phyloP scores from a whole-genome alignment of 2,113 vertebrate genomes.

The Datnioides undecimradiatus region DNA sequence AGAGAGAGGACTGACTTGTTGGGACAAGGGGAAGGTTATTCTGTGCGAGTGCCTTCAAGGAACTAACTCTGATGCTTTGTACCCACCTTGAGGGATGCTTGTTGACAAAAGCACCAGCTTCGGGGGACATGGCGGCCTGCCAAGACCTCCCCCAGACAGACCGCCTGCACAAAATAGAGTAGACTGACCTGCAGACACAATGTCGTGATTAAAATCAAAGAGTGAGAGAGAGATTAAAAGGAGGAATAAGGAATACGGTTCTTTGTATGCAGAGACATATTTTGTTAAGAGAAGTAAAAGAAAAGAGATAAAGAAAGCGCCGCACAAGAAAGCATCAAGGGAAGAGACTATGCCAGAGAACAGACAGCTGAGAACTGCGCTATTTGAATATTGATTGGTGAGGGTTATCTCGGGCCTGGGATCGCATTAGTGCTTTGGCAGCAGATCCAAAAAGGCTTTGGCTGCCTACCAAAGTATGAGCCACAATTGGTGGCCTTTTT shows the following conservation, averaged over 20 bases:
- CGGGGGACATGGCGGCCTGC: conserved; percentile 22
- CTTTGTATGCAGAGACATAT: background rate
- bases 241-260: background rate
- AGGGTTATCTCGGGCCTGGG: conserved; percentile 61
- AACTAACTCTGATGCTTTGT: conserved; percentile 27
- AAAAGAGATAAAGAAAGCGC: background rate
- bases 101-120: conserved; percentile 56
- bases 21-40: conserved; percentile 36
- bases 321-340: conserved; percentile 8
- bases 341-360: conserved; percentile 3
- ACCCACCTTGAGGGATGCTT: conserved; percentile 45
- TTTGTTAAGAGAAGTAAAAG: conserved; percentile 5
- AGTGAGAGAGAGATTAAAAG: conserved; percentile 5
- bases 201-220: conserved; percentile 16
- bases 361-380: conserved; percentile 52
- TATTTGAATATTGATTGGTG: conserved; percentile 69
- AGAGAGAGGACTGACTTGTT: conserved; percentile 2
- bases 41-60: conserved; percentile 18
- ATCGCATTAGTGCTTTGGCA: conserved; percentile 72
- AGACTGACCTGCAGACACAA: conserved; percentile 17
- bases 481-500: conserved; percentile 55
- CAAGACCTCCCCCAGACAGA: conserved; percentile 28
- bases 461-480: conserved; percentile 54
- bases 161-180: background rate
- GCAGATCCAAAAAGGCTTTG: conserved; percentile 63